phyloP scores from a whole-genome alignment of 2,113 vertebrate species.

The Zosterops borbonicus region DNA sequence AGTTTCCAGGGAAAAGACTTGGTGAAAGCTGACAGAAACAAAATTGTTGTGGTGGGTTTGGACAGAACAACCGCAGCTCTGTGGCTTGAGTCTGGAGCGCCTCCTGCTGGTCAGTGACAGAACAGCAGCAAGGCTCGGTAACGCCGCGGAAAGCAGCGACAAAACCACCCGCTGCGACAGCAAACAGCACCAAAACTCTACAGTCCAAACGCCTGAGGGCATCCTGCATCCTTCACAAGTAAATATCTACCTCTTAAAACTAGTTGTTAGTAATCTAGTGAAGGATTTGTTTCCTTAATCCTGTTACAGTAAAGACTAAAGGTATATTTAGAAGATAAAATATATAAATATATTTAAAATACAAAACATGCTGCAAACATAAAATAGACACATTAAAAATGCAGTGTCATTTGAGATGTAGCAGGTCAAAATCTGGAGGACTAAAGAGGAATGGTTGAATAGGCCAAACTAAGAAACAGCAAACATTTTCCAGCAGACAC shows the following conservation, averaged over 20 bases:
- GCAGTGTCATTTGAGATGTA: not conserved
- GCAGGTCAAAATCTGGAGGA: not conserved
- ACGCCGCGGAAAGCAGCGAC: rapidly evolving
- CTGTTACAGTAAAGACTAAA: not conserved
- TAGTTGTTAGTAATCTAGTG: not conserved
- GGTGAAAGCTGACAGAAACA: not conserved
- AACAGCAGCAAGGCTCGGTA: not conserved
- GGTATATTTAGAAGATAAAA: not conserved
- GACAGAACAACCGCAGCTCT: not conserved
- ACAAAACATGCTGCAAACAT: not conserved
- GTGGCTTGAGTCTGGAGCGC: not conserved
- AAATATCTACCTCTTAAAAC: not conserved
- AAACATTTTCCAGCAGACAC: not conserved
- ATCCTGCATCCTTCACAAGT: not conserved
- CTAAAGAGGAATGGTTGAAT: not conserved
- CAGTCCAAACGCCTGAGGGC: not conserved
- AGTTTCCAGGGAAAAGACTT: not conserved
- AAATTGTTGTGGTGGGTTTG: not conserved
- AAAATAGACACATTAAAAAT: not conserved
- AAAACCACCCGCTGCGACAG: not conserved
- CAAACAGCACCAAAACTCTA: not conserved
- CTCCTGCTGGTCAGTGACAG: not conserved
- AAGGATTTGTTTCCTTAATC: not conserved
- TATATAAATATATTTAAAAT: not conserved
- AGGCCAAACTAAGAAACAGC: not conserved